Base-by-base conservation (phyloP, 2,113 vertebrate species). In the Mus spicilegus region DNA sequence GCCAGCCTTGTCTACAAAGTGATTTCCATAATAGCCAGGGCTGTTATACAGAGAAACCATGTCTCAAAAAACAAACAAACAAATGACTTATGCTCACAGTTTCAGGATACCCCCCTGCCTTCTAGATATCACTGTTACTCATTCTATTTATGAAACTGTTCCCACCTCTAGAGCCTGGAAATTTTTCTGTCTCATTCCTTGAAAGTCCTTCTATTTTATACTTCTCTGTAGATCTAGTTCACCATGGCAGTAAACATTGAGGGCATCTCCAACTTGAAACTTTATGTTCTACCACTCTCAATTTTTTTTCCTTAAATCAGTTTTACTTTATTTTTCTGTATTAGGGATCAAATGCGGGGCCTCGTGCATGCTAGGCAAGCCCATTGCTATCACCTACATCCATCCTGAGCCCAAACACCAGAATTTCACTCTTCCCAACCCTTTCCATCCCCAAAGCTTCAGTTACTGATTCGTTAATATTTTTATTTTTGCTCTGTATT, bases 61-160 rank as follows among this genome's bases (percentile, higher is more conserved):
- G 72, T 73, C 8, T 39, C 70, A 73, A 39, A 39, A 69, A n/a
- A 70, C 14, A 33, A n/a, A 39, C 36, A 72, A 20, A 72, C 36
- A 70, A 36, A 67, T 3, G 88, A 28, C 19, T 80, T 88, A 54
- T 30, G n/a, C 42, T 91, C 30, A 30, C 30, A 28, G 80, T 49
- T 82, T 90, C 46, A 39, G 63, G 39, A 39, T 75, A 36, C 39
- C 2, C 9, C 46, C 36, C 69, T 95, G 54, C 58, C 76, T 72
- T 95, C 65, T 93, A 76, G 36, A 93, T 85, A 86, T 85, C 65
- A 78, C 19, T 78, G 17, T 6, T 87, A 24, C 81, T 87, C 30
- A 65, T 69, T 24, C 87, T 81, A 19, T 39, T 87, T 92, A n/a
- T 46, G 49, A 93, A 92, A 28, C 26, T 13, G 0, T 61, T 88